phyloP scores from a whole-genome alignment of 2,888 invertebrate genomes.

The Parasteatoda lunata region DNA sequence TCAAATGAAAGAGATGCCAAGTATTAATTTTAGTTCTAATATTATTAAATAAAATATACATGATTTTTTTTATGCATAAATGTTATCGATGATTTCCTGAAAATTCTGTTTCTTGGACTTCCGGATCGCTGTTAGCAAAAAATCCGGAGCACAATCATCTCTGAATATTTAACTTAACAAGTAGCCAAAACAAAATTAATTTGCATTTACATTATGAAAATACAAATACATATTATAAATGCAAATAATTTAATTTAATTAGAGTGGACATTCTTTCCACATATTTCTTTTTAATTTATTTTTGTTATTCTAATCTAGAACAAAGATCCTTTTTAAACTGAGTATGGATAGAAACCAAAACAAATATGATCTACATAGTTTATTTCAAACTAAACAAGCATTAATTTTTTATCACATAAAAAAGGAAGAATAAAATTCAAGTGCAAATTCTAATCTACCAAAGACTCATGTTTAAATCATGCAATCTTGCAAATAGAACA shows the following conservation, averaged over 20 bases:
- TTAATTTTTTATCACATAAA: background rate
- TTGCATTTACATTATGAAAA: too few relatives aligned
- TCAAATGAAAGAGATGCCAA: too few relatives aligned
- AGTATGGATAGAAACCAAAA: background rate
- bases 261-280: background rate
- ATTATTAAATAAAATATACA: too few relatives aligned
- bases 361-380: background rate
- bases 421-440: background rate
- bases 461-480: conserved; percentile 8
- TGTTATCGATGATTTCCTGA: too few relatives aligned
- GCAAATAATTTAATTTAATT: too few relatives aligned
- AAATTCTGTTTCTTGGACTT: too few relatives aligned
- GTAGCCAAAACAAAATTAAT: too few relatives aligned
- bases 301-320: background rate
- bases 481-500: conserved; percentile 47
- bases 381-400: background rate
- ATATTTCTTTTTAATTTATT: background rate
- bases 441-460: background rate
- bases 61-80: too few relatives aligned
- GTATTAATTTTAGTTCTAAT: too few relatives aligned
- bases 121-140: too few relatives aligned
- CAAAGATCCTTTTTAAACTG: background rate
- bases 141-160: background rate
- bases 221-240: too few relatives aligned
- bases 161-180: too few relatives aligned